Evolutionary conservation across 2,113 vertebrate genomes (phyloP).

Genomic region (Gnathonemus longibarbis): DNA sequence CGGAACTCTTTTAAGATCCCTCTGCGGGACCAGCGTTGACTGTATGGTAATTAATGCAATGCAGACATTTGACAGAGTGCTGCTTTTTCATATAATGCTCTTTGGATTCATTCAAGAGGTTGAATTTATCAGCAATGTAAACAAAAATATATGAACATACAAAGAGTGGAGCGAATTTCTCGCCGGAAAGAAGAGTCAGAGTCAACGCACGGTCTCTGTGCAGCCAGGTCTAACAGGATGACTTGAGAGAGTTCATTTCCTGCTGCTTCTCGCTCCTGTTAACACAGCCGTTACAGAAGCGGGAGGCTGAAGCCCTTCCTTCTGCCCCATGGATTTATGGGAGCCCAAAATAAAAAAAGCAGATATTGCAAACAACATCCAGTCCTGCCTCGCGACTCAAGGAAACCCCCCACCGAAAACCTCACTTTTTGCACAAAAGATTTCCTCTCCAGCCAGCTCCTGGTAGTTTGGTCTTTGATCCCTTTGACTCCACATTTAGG

Average conservation of each 20-base stretch:
- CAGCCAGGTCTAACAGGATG: neutral
- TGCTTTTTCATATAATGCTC: neutral
- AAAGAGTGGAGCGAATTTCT: neutral
- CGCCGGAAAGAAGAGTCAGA: neutral
- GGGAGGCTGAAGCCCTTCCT: neutral
- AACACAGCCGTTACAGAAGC: neutral
- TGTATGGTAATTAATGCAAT: neutral
- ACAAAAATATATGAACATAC: neutral
- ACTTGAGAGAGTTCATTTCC: neutral
- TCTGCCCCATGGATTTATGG: slow-evolving; percentile 4
- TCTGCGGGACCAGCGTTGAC: neutral
- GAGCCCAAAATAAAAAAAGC: neutral
- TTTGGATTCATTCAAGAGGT: neutral
- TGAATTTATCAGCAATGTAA: neutral
- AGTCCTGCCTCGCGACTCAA: neutral
- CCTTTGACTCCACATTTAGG: neutral
- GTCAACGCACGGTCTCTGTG: neutral
- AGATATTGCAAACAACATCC: neutral
- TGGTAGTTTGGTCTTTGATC: neutral
- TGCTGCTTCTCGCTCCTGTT: neutral
- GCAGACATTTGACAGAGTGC: neutral
- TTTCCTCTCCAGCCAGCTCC: neutral
- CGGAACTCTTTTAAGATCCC: neutral
- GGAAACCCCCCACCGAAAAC: neutral
- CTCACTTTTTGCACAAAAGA: neutral